Base-by-base conservation (phyloP, 2,113 vertebrate species). In the Melanotaenia duboulayi region DNA sequence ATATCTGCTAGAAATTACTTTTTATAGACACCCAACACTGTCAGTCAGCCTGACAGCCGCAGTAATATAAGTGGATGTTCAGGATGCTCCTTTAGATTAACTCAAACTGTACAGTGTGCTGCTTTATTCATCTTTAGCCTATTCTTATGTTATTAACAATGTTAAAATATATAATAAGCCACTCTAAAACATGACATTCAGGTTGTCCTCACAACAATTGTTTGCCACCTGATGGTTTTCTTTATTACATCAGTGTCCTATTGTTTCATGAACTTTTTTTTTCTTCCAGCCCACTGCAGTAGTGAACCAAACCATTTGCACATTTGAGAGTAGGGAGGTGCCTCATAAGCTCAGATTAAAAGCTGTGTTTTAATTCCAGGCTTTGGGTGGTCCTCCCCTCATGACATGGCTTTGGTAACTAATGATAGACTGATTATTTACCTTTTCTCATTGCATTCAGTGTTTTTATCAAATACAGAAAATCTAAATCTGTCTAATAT, bases 361-460 rank as follows among this genome's bases (percentile, higher is more conserved):
- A 23, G 40, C 23, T 22, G 24, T 20, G 23, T 48, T 50, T 69
- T 50, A 50, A 49, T 57, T 69, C 62, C 19, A 57, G 19, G 20
- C 6, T 65, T 58, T 58, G 62, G 62, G 28, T 65, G 44, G 49
- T 67, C 72, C 37, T 56, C 13, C n/a, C 8, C 51, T 20, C 40
- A 23, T 69, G 22, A 39, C 20, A 32, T n/a, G 23, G 13, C 28
- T 16, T 19, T 63, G 28, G 1, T 49, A 24, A 48, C 49, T 16
- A 37, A 19, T 52, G 25, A 51, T 11, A 51, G 28, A 35, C 14
- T n/a, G 35, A 46, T 62, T 42, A 4, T 39, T 58, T 28, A 24
- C 7, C 19, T 4, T 1, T 20, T 11, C 3, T 14, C 32, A 8
- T 19, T 48, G 9, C 19, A 19, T 48, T 14, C 2, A 17, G 3